phyloP scores from a whole-genome alignment of 1,140 invertebrate genomes.

The Triops cancriformis region DNA sequence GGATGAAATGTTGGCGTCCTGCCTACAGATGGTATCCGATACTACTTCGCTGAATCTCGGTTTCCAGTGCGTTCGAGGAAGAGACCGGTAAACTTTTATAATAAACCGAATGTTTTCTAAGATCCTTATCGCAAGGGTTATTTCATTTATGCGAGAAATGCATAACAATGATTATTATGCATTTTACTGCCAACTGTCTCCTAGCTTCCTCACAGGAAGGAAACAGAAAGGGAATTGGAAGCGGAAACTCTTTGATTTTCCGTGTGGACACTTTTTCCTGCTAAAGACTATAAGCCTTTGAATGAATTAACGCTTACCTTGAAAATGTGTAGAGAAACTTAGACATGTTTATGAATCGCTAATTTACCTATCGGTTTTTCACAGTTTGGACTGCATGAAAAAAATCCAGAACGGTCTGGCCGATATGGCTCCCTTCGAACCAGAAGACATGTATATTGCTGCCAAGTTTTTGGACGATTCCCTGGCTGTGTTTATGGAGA shows the following conservation, averaged over 20 bases:
- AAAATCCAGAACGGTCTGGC: constrained; percentile 62
- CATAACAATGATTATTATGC: constrained; percentile 6
- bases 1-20: constrained; percentile 49
- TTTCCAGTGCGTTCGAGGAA: constrained; percentile 55
- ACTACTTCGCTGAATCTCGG: constrained; percentile 50
- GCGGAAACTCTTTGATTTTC: constrained; percentile 6
- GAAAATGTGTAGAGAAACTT: neutral
- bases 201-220: neutral
- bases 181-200: neutral
- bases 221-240: neutral
- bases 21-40: constrained; percentile 54
- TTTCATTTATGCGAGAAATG: too few relatives aligned
- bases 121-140: neutral
- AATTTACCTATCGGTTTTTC: constrained; percentile 29
- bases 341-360: neutral
- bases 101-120: neutral
- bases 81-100: constrained; percentile 48
- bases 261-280: constrained; percentile 22
- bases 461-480: constrained; percentile 53
- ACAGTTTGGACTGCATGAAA: constrained; percentile 63
- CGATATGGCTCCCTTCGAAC: constrained; percentile 69
- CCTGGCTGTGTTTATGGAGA: constrained; percentile 56
- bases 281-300: constrained; percentile 1
- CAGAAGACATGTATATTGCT: constrained; percentile 75
- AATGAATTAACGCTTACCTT: neutral